These are phyloP conservation scores for Porites rus DNA, from an alignment of 92 coral and sea anemone species.

Conservation along the genomic window DNA sequence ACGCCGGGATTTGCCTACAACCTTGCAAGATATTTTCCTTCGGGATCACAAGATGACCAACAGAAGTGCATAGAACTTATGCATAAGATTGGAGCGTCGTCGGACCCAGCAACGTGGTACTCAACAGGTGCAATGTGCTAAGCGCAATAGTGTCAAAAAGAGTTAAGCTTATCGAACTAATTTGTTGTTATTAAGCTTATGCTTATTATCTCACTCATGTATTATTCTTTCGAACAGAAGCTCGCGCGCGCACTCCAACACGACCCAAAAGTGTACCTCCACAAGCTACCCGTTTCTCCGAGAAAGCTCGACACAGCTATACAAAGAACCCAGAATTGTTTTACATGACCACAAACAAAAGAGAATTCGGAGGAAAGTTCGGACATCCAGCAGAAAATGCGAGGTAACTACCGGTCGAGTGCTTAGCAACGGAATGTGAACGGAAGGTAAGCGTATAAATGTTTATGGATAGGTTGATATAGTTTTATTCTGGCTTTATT, in stretches of 20 bases:
- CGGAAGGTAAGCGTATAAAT: neutral
- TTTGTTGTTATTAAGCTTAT: conserved; percentile 9
- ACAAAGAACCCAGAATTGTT: conserved; percentile 80
- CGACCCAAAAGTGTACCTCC: conserved; percentile 68
- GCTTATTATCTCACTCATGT: no score
- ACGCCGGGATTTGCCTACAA: conserved; percentile 85
- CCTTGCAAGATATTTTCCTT: conserved; percentile 81
- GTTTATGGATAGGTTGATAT: neutral
- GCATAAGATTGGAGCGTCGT: conserved; percentile 77
- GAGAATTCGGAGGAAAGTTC: conserved; percentile 78
- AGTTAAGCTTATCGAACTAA: neutral
- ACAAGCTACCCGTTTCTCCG: neutral
- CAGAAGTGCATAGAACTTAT: conserved; percentile 74
- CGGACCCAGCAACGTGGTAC: conserved; percentile 88
- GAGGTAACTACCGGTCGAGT: conserved; percentile 57
- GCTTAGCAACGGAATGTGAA: conserved; percentile 68
- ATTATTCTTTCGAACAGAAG: conserved; percentile 11
- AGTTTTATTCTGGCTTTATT: conserved; percentile 15
- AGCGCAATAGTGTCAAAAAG: conserved; percentile 1
- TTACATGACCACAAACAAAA: conserved; percentile 82
- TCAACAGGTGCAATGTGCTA: conserved; percentile 64
- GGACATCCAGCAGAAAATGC: conserved; percentile 85
- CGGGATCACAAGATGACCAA: conserved; percentile 63
- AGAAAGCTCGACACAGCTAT: conserved; percentile 58
- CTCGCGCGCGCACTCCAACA: conserved; percentile 45